Conservation (phyloP, 2,113 vertebrate species). For the Stictonetta naevosa region DNA sequence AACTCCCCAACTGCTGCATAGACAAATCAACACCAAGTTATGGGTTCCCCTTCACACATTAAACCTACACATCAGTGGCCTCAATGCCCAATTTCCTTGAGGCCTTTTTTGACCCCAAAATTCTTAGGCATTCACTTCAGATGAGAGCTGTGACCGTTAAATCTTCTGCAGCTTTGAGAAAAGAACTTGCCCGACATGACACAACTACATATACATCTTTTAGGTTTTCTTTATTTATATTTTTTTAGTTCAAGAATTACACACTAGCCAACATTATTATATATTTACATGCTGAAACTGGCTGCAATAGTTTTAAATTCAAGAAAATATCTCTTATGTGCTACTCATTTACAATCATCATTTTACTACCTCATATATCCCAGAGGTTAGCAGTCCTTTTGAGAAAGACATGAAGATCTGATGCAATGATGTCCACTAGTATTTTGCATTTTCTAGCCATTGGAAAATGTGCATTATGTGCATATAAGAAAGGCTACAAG, state of each 20-base stretch:
- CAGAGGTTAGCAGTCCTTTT: slow-evolving; percentile 85
- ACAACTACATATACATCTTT: slow-evolving; percentile 68
- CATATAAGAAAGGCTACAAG: slow-evolving; percentile 87
- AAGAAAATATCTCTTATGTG: slow-evolving; percentile 90
- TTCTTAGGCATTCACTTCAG: not conserved
- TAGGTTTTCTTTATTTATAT: slow-evolving; percentile 87
- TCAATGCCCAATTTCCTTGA: not conserved
- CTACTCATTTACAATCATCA: slow-evolving; percentile 86
- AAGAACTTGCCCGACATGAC: slow-evolving; percentile 40
- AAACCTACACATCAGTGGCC: not conserved
- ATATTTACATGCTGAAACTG: slow-evolving; percentile 92
- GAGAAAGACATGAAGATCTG: slow-evolving; percentile 83
- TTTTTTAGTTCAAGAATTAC: slow-evolving; percentile 88
- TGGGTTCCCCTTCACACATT: not conserved
- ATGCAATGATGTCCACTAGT: slow-evolving; percentile 81
- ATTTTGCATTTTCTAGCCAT: slow-evolving; percentile 82
- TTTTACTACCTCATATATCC: slow-evolving; percentile 79
- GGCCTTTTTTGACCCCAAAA: not conserved
- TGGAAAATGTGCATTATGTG: slow-evolving; percentile 85
- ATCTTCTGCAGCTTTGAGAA: not conserved
- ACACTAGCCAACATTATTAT: slow-evolving; percentile 88
- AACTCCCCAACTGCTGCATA: not conserved
- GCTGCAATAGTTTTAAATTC: slow-evolving; percentile 86
- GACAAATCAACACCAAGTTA: not conserved
- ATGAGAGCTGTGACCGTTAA: not conserved